Evolutionary conservation across 2,888 invertebrate genomes (phyloP).

Genomic region (Ethmia dodecea): DNA sequence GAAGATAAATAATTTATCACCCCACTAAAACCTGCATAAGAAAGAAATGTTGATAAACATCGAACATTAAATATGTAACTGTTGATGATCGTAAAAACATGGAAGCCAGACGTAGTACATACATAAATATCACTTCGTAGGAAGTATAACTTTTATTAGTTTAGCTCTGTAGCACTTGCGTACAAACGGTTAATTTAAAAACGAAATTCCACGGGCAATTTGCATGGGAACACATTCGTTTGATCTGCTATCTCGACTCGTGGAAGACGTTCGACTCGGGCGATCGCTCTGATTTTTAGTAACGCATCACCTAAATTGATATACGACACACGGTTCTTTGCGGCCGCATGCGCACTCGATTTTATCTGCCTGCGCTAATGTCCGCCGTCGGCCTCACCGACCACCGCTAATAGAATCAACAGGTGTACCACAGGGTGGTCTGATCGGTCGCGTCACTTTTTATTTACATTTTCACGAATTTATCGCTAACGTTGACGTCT

Average conservation of each 20-base stretch:
- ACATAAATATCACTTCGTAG: constrained; percentile 67
- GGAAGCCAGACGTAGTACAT: constrained; percentile 64
- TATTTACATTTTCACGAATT: constrained; percentile 70
- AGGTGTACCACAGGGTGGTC: constrained; percentile 71
- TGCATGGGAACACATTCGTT: constrained; percentile 50
- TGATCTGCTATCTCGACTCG: constrained; percentile 44
- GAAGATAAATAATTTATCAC: constrained; percentile 75
- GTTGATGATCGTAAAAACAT: constrained; percentile 73
- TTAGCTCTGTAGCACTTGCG: constrained; percentile 48
- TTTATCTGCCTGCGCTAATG: constrained; percentile 43
- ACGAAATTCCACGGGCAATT: constrained; percentile 61
- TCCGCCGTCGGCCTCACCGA: constrained; percentile 32
- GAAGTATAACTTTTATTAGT: constrained; percentile 63
- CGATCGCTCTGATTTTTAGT: constrained; percentile 57
- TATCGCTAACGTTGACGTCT: constrained; percentile 69
- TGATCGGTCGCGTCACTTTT: constrained; percentile 50
- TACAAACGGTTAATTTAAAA: constrained; percentile 51
- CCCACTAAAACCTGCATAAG: constrained; percentile 74
- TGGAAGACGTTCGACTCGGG: constrained; percentile 36
- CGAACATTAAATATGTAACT: constrained; percentile 77
- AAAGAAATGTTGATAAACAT: constrained; percentile 78
- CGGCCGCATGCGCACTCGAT: constrained; percentile 42
- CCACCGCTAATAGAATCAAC: constrained; percentile 64
- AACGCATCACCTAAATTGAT: constrained; percentile 61
- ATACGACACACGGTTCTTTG: constrained; percentile 42